These are phyloP conservation scores for Ganaspis sp. DNA, from an alignment of 1,140 invertebrate species.

Conservation along the genomic window DNA sequence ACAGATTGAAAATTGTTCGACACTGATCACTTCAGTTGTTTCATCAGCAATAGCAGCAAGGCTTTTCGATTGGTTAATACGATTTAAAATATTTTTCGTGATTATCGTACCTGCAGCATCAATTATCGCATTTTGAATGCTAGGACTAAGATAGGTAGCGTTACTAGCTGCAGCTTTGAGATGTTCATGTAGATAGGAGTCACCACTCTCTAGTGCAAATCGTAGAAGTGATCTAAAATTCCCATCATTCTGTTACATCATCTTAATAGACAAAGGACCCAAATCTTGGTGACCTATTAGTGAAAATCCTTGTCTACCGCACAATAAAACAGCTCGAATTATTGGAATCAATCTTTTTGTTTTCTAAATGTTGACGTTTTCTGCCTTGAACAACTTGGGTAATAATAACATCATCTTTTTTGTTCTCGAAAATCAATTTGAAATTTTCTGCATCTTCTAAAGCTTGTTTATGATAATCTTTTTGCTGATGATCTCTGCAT, in stretches of 20 bases:
- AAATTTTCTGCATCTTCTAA: neutral
- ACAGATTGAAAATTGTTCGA: conserved; percentile 36
- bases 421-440: conserved; percentile 3
- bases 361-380: neutral
- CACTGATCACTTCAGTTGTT: conserved; percentile 29
- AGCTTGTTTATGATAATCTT: conserved; percentile 19
- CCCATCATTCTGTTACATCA: neutral
- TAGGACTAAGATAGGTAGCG: conserved; percentile 20
- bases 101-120: conserved; percentile 1
- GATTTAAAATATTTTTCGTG: neutral
- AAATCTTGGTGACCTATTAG: neutral
- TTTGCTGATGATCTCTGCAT: conserved; percentile 8
- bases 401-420: conserved; percentile 5
- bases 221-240: conserved; percentile 15
- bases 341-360: neutral
- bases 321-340: conserved; percentile 3
- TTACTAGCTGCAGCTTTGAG: neutral
- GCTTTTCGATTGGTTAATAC: conserved; percentile 18
- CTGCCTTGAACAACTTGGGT: neutral
- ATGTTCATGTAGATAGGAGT: neutral
- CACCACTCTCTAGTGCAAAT: neutral
- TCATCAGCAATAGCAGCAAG: conserved; percentile 32
- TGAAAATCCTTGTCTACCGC: conserved; percentile 2
- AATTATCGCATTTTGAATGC: conserved; percentile 35
- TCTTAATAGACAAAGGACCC: neutral